These are phyloP conservation scores for Hydropotes inermis DNA, from an alignment of 2,113 vertebrate genomes.

Conservation along the genomic window DNA sequence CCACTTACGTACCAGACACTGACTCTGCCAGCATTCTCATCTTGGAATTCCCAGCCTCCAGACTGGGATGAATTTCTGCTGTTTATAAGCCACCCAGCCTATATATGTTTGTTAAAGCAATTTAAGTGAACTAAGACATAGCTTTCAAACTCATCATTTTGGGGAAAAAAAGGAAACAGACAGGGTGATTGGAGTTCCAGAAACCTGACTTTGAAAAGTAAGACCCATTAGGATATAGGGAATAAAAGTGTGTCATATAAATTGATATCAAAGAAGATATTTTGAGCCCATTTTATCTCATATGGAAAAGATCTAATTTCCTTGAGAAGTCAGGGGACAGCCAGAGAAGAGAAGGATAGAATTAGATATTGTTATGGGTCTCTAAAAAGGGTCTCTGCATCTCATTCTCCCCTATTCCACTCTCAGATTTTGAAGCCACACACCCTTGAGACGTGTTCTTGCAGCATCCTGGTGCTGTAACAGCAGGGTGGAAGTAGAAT, in stretches of 20 bases:
- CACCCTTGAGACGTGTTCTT: background rate
- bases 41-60: background rate
- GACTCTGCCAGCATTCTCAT: background rate
- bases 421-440: background rate
- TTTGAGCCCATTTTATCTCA: background rate
- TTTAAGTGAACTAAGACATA: background rate
- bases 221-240: background rate
- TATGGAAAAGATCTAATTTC: background rate
- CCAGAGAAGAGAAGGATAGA: background rate
- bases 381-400: background rate
- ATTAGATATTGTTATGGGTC: background rate
- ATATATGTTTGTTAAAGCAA: background rate
- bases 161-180: rapidly evolving
- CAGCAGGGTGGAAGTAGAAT: background rate
- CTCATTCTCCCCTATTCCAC: background rate
- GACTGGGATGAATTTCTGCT: background rate
- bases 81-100: background rate
- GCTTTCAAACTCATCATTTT: background rate
- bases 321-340: background rate
- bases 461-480: rapidly evolving
- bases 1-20: background rate
- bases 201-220: background rate
- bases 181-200: background rate
- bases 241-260: background rate
- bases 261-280: background rate